Conservation (phyloP, 2,113 vertebrate species). For the human (Homo sapiens) region GRCh38 chr6:116856001-116856500, state of each 20-base stretch:
- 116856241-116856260: not conserved
- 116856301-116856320: not conserved
- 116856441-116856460: not conserved
- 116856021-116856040: too few relatives aligned
- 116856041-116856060: too few relatives aligned
- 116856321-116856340: not conserved
- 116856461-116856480: not conserved
- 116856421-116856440: not conserved
- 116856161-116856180: too few relatives aligned
- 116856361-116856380: not conserved
- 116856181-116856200: too few relatives aligned
- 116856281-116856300: not conserved
- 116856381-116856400: not conserved
- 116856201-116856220: not conserved
- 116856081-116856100: too few relatives aligned
- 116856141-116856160: too few relatives aligned
- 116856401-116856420: not conserved
- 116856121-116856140: too few relatives aligned
- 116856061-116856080: too few relatives aligned
- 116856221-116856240: not conserved
- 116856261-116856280: not conserved
- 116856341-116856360: not conserved
- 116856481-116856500: not conserved
- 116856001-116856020: too few relatives aligned
- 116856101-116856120: too few relatives aligned